These are phyloP conservation scores for Chaitophorus viminalis DNA, from an alignment of 2,888 invertebrate genomes.

Conservation along the genomic window DNA sequence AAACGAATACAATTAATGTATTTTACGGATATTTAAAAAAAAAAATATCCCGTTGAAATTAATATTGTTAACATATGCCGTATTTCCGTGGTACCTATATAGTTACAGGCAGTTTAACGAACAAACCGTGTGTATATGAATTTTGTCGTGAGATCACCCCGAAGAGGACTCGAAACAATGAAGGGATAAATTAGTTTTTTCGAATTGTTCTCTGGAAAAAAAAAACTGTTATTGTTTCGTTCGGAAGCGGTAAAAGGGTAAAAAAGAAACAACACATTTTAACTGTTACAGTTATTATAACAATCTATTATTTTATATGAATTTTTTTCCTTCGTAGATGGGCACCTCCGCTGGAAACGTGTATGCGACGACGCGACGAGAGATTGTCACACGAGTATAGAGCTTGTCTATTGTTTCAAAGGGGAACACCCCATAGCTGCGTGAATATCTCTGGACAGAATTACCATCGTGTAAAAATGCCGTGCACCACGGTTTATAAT, in stretches of 20 bases:
- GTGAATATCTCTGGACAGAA: no score
- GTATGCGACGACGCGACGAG: conserved; percentile 18
- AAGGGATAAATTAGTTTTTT: conserved; percentile 39
- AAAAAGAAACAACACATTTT: conserved; percentile 26
- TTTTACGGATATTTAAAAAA: no score
- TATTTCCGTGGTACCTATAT: no score
- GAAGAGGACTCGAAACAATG: conserved; percentile 42
- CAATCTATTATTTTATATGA: not conserved
- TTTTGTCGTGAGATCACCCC: conserved; percentile 17
- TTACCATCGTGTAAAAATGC: no score
- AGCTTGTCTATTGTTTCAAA: conserved; percentile 39
- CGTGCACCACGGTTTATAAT: no score
- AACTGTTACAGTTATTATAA: conserved; percentile 48
- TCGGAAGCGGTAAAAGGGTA: not conserved
- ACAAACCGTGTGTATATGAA: not conserved
- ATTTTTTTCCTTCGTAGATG: not conserved
- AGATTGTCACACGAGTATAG: conserved; percentile 27
- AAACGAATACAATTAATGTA: no score
- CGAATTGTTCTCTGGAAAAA: conserved; percentile 36
- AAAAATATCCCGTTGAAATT: no score
- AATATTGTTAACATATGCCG: no score
- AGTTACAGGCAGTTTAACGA: conserved; percentile 2
- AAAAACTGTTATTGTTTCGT: conserved; percentile 40
- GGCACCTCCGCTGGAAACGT: not conserved
- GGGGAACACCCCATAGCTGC: conserved; percentile 36